Base-by-base conservation (phyloP, 1,140 invertebrate genomes). In the Drosophila repleta region DNA sequence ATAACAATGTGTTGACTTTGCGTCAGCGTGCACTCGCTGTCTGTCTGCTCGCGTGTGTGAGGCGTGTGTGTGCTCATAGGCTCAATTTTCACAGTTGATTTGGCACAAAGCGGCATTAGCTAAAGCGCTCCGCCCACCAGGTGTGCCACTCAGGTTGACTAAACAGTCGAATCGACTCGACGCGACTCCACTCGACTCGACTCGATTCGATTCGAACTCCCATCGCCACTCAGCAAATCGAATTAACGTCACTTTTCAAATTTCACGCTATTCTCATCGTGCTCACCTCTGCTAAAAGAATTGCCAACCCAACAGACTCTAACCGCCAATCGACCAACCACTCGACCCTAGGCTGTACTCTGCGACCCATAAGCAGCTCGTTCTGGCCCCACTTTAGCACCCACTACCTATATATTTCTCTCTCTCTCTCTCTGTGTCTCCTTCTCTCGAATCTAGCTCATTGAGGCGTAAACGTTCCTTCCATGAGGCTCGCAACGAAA, bases 241-340 rank as follows among this genome's bases (percentile, higher is more conserved):
- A 80, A 85, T 85, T 85, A 85, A 60, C 74, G 76, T 85, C 81
- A 80, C 74, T 80, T 84, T 84, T 85, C 76, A 84, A 85, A 84
- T 84, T 85, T 85, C 74, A 77, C 77, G 77, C 74, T 85, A 48
- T 77, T 74, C 55, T 46, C 64, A 49, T 43, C 21, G 39, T 48
- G 60, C 49, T 61, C 49, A 67, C 69, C 49, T 58, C 17, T 35
- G 68, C 37, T n/a, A 29, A 45, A 29, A 15, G 13, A 15, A 56
- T 56, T 2, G 41, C 26, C 51, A 20, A 17, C 29, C 3, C 51
- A 10, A n/a, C 24, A 11, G 11, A 10, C 52, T 52, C 35, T 13
- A 32, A 21, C 37, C 46, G 57, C 45, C 64, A 8, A 43, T 17
- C 39, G 39, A 43, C 15, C 39, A 17, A 52, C 45, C 71, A 58